Evolutionary conservation across 2,113 vertebrate species (phyloP).

Genomic region (Typhlomys cinereus): DNA sequence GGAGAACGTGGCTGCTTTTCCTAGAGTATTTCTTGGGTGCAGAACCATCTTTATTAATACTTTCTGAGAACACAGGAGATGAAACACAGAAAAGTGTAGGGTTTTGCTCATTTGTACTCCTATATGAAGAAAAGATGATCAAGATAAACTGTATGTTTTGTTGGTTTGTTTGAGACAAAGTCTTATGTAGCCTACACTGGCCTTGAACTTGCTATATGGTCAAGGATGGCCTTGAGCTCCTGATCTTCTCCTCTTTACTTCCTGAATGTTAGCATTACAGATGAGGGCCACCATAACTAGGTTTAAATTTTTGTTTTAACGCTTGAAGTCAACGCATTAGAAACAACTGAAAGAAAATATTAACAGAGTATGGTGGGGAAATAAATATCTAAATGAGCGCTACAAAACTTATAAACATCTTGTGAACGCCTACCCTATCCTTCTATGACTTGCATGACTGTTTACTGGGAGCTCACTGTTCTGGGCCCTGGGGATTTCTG

Average conservation of each 20-base stretch:
- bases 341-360: neutral
- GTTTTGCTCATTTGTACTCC: neutral
- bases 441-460: neutral
- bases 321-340: neutral
- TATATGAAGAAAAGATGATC: neutral
- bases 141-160: neutral
- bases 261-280: no score
- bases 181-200: neutral
- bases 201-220: neutral
- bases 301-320: neutral
- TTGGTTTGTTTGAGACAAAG: neutral
- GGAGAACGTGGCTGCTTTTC: neutral
- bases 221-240: neutral
- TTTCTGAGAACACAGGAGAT: neutral
- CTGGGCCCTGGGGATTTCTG: neutral
- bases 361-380: neutral
- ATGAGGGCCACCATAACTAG: neutral
- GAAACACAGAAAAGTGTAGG: neutral
- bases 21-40: neutral
- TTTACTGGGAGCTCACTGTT: neutral
- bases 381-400: conserved; percentile 7
- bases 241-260: neutral
- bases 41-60: neutral
- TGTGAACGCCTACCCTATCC: neutral
- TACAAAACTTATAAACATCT: neutral